Base-by-base conservation (phyloP, 2,113 vertebrate genomes). In the Cyanocitta stelleri region DNA sequence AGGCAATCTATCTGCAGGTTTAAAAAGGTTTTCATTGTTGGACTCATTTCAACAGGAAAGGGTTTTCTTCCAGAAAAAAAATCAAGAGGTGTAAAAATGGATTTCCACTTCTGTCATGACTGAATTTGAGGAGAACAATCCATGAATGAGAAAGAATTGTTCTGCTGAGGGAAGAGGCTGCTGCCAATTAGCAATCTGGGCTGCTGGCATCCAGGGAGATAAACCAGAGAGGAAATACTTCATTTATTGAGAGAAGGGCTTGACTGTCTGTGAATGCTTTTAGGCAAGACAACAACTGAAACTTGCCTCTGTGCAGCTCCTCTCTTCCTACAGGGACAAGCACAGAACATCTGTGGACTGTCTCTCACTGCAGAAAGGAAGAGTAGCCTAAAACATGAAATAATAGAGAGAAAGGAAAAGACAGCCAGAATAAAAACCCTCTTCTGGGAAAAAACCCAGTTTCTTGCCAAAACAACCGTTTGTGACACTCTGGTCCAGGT, bases 151-250 rank as follows among this genome's bases (percentile, higher is more conserved):
- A 89, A 87, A 71, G 39, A 61, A 93, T 75, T 93, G 43, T 51
- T 95, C 54, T 89, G 61, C 81, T 85, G 82, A 79, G 74, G 41
- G 39, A 76, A 76, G 48, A 82, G 33, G 35, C 41, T 94, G 87
- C 62, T 94, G 82, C 81, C 81, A 91, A 75, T 87, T 82, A 87
- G 37, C 39, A 78, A n/a, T 52, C 48, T 79, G 58, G 39, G 49
- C 32, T 93, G 56, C 69, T 89, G 74, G 62, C 79, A 44, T 75
- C 69, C 62, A 48, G 90, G 49, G 87, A 93, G 74, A 89, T 79
- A 91, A 94, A 95, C 56, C 89, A 48, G 62, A 82, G 44, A 87
- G 90, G 90, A 96, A 91, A 80, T 75, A 95, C 75, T 85, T 87
- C 84, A 89, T 75, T 87, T 91, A 58, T 72, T 89, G 74, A 85